A percentile compares a stretch with the other conserved stretches of the same genome.
Evolutionary conservation across 2,797 vertebrate species (phyloP).

Genomic region (Decapterus maruadsi): DNA sequence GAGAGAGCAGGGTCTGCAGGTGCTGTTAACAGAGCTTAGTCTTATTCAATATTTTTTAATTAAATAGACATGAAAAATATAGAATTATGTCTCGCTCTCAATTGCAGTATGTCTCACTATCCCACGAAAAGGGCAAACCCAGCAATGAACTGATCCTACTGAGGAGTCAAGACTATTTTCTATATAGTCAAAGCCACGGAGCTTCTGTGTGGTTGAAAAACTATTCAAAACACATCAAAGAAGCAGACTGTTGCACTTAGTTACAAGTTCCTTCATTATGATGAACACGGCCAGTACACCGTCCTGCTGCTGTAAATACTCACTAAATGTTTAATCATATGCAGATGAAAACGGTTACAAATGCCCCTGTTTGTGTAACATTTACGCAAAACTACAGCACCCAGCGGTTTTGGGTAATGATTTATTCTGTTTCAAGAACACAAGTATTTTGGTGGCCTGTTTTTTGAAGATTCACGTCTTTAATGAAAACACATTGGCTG

Average conservation of each 20-base stretch:
- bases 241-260: background rate
- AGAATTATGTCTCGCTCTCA: no score
- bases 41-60: background rate
- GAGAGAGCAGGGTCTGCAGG: background rate
- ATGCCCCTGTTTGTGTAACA: background rate
- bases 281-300: constrained; percentile 2
- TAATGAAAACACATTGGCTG: background rate
- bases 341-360: background rate
- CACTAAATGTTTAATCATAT: background rate
- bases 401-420: background rate
- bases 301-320: background rate
- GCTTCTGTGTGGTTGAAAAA: background rate
- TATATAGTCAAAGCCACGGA: background rate
- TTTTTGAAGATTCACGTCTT: background rate
- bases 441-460: background rate
- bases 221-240: constrained; percentile 7
- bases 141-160: background rate
- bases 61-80: background rate
- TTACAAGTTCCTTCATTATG: background rate
- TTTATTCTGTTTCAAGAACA: background rate
- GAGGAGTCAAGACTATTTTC: background rate
- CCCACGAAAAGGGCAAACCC: background rate
- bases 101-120: no score
- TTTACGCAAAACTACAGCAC: background rate
- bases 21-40: background rate